Evolutionary conservation across 2,888 invertebrate species (phyloP), one percentile per base, ranked within the genome.

Genomic region (Clostera curtula): DNA sequence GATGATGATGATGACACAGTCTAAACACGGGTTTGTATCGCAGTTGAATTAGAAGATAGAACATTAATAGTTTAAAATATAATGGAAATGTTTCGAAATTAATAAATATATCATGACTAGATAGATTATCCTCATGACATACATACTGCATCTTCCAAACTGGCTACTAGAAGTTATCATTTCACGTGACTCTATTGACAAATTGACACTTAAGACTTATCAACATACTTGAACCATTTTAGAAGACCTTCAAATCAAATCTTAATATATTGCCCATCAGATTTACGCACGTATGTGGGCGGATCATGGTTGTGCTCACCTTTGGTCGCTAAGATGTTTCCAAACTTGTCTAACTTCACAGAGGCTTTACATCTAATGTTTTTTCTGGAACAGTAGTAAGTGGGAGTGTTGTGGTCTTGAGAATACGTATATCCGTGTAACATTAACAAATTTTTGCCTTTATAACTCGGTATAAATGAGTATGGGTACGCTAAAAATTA

Each of bases 301-400:
- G 52, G 52, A 1, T 26, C 25, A 13, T 49, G 48, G 7, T 7
- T 29, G 14, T 48, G 48, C 0, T 1, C 2, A 2, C 20, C 29
- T 15, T 34, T 29, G 1, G 29, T 33, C 4, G 7, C 14, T 19
- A 16, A 31, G n/a, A 48, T 37, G 2, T 14, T 10, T 1, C 46
- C 49, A 4, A 16, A 6, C 3, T 25, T 32, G n/a, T 33, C 27
- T 3, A 56, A 31, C 9, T 42, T 45, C 1, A 57, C 41, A 4
- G 31, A 31, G 5, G 57, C 55, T 10, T 29, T 47, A 21, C 57
- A 57, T 2, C 50, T 45, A 1, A 4, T 9, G 5, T 22, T 24
- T 18, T 26, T 45, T 24, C 49, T 49, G 2, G 50, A 49, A 40
- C 50, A 51, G 19, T 50, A 51, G 19, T 30, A 49, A 1, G 25